Conservation (phyloP, 1,140 invertebrate species). For the Ceratoteleas bidentatus region DNA sequence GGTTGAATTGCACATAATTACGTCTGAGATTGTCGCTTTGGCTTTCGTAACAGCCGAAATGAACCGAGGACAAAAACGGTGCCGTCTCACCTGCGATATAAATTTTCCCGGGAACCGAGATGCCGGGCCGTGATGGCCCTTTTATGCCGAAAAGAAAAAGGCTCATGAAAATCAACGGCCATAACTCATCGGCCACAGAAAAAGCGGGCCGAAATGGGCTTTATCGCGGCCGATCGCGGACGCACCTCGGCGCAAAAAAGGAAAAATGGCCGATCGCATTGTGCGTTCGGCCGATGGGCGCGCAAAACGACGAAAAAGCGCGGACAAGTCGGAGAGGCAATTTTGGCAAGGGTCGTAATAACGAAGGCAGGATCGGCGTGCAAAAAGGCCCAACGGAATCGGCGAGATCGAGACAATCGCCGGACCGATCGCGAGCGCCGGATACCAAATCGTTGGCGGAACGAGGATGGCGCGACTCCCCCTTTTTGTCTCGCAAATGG, state of each 20-base stretch:
- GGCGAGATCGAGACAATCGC: constrained; percentile 40
- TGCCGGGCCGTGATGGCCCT: constrained; percentile 15
- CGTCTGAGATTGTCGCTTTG: constrained; percentile 10
- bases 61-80: constrained; percentile 14
- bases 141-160: constrained; percentile 18
- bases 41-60: constrained; percentile 19
- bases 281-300: not conserved
- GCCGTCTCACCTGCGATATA: constrained; percentile 31
- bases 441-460: not conserved
- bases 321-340: not conserved
- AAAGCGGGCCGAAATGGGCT: constrained; percentile 16
- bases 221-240: constrained; percentile 8
- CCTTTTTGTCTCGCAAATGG: constrained; percentile 54
- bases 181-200: constrained; percentile 26
- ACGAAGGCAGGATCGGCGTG: constrained; percentile 30
- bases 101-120: constrained; percentile 18
- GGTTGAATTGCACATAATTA: constrained; percentile 27
- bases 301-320: not conserved
- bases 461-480: constrained; percentile 38
- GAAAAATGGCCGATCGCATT: not conserved
- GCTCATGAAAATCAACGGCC: constrained; percentile 33
- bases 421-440: not conserved
- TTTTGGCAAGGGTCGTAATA: too few species aligned
- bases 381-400: constrained; percentile 46
- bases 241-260: not conserved